A percentile compares a stretch with the other conserved stretches of the same genome.
phyloP scores from a whole-genome alignment of 2,113 vertebrate genomes.

The Probosciger aterrimus region DNA sequence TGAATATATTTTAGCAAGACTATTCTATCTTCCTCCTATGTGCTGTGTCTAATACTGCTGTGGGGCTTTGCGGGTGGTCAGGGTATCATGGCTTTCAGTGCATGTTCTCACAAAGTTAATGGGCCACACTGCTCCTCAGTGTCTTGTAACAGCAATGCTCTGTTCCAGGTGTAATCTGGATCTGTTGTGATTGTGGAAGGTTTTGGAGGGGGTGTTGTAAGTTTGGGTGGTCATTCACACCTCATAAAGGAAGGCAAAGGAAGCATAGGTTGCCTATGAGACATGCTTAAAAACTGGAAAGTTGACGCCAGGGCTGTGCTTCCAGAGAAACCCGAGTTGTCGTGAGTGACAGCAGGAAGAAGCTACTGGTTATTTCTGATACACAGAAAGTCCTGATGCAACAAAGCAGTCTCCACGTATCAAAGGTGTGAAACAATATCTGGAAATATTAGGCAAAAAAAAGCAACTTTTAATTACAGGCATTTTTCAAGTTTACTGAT shows the following conservation, averaged over 20 bases:
- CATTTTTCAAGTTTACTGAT: background rate
- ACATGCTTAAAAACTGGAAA: background rate
- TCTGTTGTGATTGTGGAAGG: rapidly evolving
- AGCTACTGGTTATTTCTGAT: background rate
- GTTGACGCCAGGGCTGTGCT: background rate
- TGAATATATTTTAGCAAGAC: background rate
- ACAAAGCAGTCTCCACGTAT: rapidly evolving
- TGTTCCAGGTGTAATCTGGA: rapidly evolving
- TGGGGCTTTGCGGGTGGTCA: background rate
- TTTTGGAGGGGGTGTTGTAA: background rate
- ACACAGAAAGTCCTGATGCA: too few relatives aligned
- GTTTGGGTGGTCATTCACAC: background rate
- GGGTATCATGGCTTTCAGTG: background rate
- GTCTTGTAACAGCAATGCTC: background rate
- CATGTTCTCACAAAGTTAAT: background rate
- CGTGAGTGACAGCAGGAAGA: background rate
- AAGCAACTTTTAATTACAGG: background rate
- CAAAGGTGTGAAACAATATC: background rate
- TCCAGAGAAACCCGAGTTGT: background rate
- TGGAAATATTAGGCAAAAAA: background rate
- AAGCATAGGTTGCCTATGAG: background rate
- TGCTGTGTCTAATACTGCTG: background rate
- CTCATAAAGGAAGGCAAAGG: background rate
- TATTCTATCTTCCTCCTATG: background rate
- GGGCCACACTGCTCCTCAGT: background rate